Conservation (phyloP, 1,140 invertebrate species). For the Bombus sibiricus region DNA sequence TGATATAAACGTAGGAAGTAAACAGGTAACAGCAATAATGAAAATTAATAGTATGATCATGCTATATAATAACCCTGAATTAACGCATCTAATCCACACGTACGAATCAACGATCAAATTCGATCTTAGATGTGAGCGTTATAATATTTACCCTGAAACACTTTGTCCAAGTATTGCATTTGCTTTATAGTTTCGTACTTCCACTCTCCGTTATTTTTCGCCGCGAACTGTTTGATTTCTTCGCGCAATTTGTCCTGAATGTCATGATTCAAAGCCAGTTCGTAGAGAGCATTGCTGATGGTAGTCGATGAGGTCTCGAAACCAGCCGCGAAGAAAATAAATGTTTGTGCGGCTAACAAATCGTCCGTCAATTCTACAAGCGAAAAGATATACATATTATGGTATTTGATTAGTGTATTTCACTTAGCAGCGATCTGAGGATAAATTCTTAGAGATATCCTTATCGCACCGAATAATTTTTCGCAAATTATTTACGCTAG, state of each 20-base stretch:
- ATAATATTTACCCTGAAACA: constrained; percentile 63
- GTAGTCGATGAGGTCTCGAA: constrained; percentile 85
- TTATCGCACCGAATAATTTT: too few relatives aligned
- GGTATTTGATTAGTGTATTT: too few relatives aligned
- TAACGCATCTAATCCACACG: too few relatives aligned
- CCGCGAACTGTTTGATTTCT: constrained; percentile 78
- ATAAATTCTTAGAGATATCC: too few relatives aligned
- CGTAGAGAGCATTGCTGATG: constrained; percentile 78
- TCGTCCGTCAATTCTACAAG: constrained; percentile 67
- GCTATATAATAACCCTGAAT: too few relatives aligned
- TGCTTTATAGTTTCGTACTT: constrained; percentile 67
- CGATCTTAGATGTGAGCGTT: too few relatives aligned
- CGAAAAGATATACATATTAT: background rate
- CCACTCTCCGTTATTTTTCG: constrained; percentile 54
- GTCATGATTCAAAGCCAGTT: constrained; percentile 82
- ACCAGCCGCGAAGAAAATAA: constrained; percentile 83
- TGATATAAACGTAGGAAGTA: background rate
- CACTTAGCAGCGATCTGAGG: too few relatives aligned
- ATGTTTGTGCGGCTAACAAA: constrained; percentile 72
- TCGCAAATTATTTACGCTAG: too few relatives aligned
- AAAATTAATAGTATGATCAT: too few relatives aligned
- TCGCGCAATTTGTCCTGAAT: constrained; percentile 81
- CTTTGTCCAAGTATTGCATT: constrained; percentile 73
- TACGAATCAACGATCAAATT: too few relatives aligned
- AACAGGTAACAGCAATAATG: background rate